A percentile compares a stretch with the other conserved stretches of the same genome.
These are phyloP conservation scores for Oxyscelio sp. DNA, from an alignment of 2,888 invertebrate species.

Conservation along the genomic window DNA sequence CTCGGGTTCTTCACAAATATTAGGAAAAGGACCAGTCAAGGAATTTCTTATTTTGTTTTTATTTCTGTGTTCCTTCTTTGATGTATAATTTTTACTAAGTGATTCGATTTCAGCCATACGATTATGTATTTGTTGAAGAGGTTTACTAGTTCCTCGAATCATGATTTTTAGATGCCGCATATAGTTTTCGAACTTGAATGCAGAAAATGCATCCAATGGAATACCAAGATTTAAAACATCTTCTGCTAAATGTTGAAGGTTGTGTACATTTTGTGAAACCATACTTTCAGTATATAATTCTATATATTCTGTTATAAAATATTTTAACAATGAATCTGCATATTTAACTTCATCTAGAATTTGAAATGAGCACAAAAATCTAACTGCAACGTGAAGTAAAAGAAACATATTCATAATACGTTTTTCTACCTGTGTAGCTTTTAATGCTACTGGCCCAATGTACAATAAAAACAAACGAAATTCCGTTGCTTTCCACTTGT, in stretches of 20 bases:
- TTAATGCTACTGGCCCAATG: constrained; percentile 42
- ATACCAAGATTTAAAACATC: constrained; percentile 13
- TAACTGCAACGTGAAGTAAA: constrained; percentile 25
- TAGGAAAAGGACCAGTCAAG: background rate
- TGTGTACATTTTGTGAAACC: constrained; percentile 39
- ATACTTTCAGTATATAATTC: constrained; percentile 16
- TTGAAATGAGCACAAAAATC: background rate
- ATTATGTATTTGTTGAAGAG: constrained; percentile 9
- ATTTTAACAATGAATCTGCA: constrained; percentile 13
- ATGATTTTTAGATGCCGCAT: no score
- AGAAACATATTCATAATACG: constrained; percentile 18
- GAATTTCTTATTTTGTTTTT: background rate
- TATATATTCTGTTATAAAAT: constrained; percentile 16
- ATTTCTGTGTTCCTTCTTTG: background rate
- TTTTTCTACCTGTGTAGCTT: background rate
- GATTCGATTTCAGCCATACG: background rate
- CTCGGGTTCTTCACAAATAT: constrained; percentile 11
- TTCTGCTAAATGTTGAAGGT: constrained; percentile 31
- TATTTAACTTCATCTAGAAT: constrained; percentile 13
- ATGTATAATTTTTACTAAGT: no score
- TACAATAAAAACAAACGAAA: constrained; percentile 34
- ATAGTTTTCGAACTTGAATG: no score
- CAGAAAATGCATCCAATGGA: constrained; percentile 21
- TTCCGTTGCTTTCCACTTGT: constrained; percentile 26
- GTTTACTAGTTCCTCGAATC: constrained; percentile 9